A percentile compares a stretch with the other conserved stretches of the same genome.
phyloP scores from a whole-genome alignment of 2,113 vertebrate species.

The Petaurus breviceps region DNA sequence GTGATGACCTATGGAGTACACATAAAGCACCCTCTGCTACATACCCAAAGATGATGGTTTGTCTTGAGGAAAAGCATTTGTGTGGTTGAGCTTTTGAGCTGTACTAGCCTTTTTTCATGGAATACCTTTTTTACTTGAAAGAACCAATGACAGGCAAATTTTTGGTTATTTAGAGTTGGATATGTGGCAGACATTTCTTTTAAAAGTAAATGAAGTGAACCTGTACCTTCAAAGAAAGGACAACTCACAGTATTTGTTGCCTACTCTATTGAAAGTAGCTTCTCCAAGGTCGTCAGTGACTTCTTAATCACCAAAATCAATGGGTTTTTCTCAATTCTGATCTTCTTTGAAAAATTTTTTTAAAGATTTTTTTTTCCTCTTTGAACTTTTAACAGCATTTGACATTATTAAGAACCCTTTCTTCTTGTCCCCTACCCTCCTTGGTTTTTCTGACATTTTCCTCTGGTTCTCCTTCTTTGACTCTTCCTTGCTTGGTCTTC shows the following conservation, averaged over 20 bases:
- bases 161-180: background rate
- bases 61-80: background rate
- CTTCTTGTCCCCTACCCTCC: background rate
- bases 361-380: background rate
- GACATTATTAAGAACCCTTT: background rate
- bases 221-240: background rate
- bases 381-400: background rate
- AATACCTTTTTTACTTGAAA: background rate
- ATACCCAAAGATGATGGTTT: background rate
- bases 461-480: background rate
- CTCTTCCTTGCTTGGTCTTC: background rate
- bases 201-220: background rate
- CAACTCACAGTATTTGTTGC: background rate
- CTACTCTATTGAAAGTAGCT: background rate
- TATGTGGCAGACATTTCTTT: background rate
- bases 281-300: background rate
- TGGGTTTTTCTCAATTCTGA: background rate
- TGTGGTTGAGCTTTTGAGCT: background rate
- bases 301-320: background rate
- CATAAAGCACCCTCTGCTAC: background rate
- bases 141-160: background rate
- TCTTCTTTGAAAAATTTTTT: background rate
- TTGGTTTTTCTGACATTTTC: background rate
- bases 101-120: background rate
- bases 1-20: background rate